Percentiles rank a stretch among this genome's conserved stretches.
phyloP scores from a whole-genome alignment of 1,140 invertebrate genomes.

The Panulirus ornatus region DNA sequence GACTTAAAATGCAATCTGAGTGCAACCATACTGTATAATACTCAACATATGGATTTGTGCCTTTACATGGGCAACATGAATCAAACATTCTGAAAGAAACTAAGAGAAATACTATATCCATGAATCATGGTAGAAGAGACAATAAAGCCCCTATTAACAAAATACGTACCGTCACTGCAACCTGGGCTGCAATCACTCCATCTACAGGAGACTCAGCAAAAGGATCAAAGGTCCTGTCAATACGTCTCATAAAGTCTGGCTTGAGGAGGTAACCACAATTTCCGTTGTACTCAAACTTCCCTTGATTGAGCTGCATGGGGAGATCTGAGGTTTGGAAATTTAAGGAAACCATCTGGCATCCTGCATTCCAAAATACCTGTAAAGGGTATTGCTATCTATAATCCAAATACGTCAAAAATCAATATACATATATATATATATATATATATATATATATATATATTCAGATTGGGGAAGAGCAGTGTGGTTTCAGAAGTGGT shows the following conservation, averaged over 20 bases:
- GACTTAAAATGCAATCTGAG: too few relatives aligned
- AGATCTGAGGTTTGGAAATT: conserved; percentile 99
- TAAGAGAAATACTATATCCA: background rate
- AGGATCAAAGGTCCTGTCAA: conserved; percentile 98
- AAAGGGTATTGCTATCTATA: background rate
- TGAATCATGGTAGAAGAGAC: background rate
- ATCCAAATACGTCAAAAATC: background rate
- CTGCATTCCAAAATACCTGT: conserved; percentile 87
- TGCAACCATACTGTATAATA: too few relatives aligned
- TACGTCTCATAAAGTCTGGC: conserved; percentile 98
- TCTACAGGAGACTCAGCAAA: conserved; percentile 99
- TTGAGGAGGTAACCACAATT: conserved; percentile 98
- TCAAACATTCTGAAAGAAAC: too few relatives aligned
- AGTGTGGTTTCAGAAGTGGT: too few relatives aligned
- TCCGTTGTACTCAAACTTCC: conserved; percentile 99
- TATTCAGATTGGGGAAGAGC: too few relatives aligned
- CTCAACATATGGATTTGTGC: too few relatives aligned
- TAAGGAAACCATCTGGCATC: conserved; percentile 97
- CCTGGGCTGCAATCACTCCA: conserved; percentile 99
- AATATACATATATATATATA: background rate
- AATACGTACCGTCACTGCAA: conserved; percentile 91
- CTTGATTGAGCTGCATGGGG: conserved; percentile 99
- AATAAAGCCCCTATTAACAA: too few relatives aligned
- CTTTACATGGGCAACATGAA: too few relatives aligned
- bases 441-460: background rate